phyloP scores from a whole-genome alignment of 1,140 invertebrate species.

The Laupala kohalensis region DNA sequence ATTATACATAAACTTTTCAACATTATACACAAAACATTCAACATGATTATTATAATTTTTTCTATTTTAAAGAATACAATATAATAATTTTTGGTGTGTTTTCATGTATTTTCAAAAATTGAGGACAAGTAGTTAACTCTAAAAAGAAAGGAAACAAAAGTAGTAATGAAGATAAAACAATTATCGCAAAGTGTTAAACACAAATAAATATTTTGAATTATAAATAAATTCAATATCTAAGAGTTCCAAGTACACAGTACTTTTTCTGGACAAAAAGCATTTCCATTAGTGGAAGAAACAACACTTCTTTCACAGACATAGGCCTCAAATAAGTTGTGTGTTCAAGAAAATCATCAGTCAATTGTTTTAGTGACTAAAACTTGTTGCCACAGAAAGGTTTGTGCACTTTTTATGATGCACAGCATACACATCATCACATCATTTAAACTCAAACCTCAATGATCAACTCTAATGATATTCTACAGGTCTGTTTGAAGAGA shows the following conservation, averaged over 20 bases:
- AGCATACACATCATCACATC: too few species aligned
- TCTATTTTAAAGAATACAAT: too few species aligned
- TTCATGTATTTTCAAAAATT: too few species aligned
- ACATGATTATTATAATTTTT: too few species aligned
- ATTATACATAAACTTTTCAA: too few species aligned
- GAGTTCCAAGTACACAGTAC: neutral
- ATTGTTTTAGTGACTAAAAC: neutral
- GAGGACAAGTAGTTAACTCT: too few species aligned
- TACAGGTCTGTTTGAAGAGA: neutral
- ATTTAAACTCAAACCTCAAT: neutral
- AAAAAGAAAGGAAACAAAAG: too few species aligned
- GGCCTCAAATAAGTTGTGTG: neutral
- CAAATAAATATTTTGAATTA: neutral
- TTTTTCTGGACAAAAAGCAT: neutral
- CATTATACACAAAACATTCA: too few species aligned
- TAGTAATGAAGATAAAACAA: too few species aligned
- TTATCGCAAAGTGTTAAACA: too few species aligned
- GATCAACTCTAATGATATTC: neutral
- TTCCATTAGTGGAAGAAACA: neutral
- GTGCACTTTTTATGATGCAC: neutral
- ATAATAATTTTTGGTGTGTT: too few species aligned
- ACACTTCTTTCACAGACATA: neutral
- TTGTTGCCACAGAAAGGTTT: neutral
- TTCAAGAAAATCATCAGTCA: neutral
- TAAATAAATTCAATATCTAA: neutral